These are phyloP conservation scores for Antheraea assamensis DNA, from an alignment of 2,888 invertebrate species.

Conservation along the genomic window DNA sequence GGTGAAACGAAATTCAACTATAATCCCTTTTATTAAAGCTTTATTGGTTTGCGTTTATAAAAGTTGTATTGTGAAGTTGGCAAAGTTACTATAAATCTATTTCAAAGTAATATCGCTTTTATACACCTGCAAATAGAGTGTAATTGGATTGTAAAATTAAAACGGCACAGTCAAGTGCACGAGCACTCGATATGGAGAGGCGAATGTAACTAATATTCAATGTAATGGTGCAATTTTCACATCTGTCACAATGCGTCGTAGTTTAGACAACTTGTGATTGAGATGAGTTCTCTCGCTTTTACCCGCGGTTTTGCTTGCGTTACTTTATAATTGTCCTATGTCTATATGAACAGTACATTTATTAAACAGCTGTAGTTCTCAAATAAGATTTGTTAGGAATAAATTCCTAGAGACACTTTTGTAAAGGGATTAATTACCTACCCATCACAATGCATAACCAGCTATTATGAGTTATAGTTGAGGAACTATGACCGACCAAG, in stretches of 20 bases:
- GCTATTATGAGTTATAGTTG: too few species aligned
- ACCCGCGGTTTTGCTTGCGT: too few species aligned
- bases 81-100: background rate
- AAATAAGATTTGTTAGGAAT: too few species aligned
- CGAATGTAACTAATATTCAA: slow-evolving; percentile 8
- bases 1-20: background rate
- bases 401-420: too few species aligned
- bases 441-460: too few species aligned
- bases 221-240: background rate
- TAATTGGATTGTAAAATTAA: background rate
- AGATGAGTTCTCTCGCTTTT: too few species aligned
- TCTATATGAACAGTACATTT: too few species aligned
- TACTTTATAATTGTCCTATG: too few species aligned
- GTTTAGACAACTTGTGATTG: background rate
- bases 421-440: too few species aligned
- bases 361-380: too few species aligned
- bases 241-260: background rate
- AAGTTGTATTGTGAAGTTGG: background rate
- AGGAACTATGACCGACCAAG: too few species aligned
- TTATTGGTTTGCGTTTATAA: background rate
- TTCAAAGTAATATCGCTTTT: background rate
- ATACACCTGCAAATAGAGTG: background rate
- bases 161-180: background rate
- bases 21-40: background rate
- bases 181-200: background rate